Percentiles rank a stretch among this genome's conserved stretches.
phyloP scores from a whole-genome alignment of 1,140 invertebrate species.

The Prorops nasuta region DNA sequence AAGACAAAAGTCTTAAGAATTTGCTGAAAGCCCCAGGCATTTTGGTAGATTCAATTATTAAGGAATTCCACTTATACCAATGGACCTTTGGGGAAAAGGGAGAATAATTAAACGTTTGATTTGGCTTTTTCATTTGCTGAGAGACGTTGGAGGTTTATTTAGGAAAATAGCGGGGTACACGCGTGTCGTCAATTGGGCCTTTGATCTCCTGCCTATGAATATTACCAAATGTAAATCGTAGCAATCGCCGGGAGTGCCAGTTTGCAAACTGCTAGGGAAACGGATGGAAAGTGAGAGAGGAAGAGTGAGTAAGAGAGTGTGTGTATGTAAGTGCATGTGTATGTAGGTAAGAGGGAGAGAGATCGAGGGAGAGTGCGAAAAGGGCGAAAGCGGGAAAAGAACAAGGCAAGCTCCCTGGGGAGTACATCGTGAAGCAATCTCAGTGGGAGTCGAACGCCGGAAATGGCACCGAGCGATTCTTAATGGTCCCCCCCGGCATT shows the following conservation, averaged over 20 bases:
- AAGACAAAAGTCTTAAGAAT: too few relatives aligned
- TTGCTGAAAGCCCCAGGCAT: too few relatives aligned
- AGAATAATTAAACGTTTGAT: too few relatives aligned
- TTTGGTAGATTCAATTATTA: too few relatives aligned
- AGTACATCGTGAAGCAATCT: conserved; percentile 26
- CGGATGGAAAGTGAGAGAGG: not conserved
- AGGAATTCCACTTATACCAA: too few relatives aligned
- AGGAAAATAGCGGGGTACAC: too few relatives aligned
- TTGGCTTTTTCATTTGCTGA: too few relatives aligned
- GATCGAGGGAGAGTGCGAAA: not conserved
- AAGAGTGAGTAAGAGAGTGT: not conserved
- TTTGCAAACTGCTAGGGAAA: too few relatives aligned
- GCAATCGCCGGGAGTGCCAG: too few relatives aligned
- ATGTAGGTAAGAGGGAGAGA: not conserved
- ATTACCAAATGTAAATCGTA: conserved; percentile 20
- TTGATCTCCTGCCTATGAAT: conserved; percentile 17
- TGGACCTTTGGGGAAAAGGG: too few relatives aligned
- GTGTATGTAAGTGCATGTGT: too few relatives aligned
- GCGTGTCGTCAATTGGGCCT: conserved; percentile 4
- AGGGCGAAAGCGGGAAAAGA: conserved; percentile 1
- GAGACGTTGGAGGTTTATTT: too few relatives aligned
- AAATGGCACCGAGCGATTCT: conserved; percentile 16
- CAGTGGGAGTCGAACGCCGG: conserved; percentile 10
- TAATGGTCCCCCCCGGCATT: conserved; percentile 8
- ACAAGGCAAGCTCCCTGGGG: conserved; percentile 8